A percentile compares a stretch with the other conserved stretches of the same genome.
Evolutionary conservation across 1,140 invertebrate genomes (phyloP).

Genomic region (Drosophila mojavensis): DNA sequence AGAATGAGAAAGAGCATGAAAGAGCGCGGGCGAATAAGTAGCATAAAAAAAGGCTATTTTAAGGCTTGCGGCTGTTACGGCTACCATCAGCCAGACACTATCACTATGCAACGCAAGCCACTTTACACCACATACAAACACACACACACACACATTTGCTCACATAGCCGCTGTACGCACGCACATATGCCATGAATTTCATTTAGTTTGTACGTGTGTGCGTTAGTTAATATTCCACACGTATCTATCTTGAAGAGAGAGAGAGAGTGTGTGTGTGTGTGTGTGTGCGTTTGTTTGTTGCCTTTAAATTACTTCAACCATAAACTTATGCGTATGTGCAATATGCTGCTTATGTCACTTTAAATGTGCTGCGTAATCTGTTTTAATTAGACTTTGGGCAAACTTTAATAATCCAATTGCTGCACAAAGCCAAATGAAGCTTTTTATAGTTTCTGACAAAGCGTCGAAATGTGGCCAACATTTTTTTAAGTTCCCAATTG

Average conservation of each 20-base stretch:
- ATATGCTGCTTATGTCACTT: slow-evolving; percentile 69
- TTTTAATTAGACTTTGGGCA: slow-evolving; percentile 63
- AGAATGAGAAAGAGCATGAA: slow-evolving; percentile 23
- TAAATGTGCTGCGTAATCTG: slow-evolving; percentile 53
- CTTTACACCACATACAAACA: slow-evolving; percentile 49
- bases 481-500: neutral
- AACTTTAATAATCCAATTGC: slow-evolving; percentile 14
- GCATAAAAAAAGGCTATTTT: slow-evolving; percentile 50
- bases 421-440: slow-evolving; percentile 3
- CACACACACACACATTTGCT: slow-evolving; percentile 15
- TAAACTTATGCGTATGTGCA: slow-evolving; percentile 26
- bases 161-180: slow-evolving; percentile 51
- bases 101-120: slow-evolving; percentile 74
- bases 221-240: slow-evolving; percentile 78
- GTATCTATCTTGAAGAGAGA: slow-evolving; percentile 44
- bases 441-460: neutral
- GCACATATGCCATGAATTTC: slow-evolving; percentile 82
- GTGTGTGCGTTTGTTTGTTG: slow-evolving; percentile 9
- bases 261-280: slow-evolving; percentile 31
- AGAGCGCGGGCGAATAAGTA: neutral
- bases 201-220: slow-evolving; percentile 78
- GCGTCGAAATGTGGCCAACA: slow-evolving; percentile 13
- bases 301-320: slow-evolving; percentile 8
- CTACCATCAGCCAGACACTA: slow-evolving; percentile 61
- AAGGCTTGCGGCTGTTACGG: slow-evolving; percentile 63